phyloP scores from a whole-genome alignment of 2,797 vertebrate species.

The Gymnothorax reevesii region DNA sequence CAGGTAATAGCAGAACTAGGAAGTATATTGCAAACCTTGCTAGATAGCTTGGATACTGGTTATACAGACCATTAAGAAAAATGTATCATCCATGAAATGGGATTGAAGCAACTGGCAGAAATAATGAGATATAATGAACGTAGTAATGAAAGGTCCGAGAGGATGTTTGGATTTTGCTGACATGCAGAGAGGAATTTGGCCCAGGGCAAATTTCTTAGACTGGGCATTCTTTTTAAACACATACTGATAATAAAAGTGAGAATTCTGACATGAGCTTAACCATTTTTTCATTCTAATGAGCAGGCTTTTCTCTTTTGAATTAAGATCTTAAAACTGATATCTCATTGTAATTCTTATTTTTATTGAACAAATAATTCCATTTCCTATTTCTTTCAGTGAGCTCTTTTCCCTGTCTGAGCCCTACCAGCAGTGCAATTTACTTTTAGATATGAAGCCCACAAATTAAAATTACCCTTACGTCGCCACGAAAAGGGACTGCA shows the following conservation, averaged over 20 bases:
- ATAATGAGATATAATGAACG: background rate
- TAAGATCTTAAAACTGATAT: background rate
- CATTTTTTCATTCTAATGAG: constrained; percentile 9
- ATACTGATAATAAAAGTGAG: constrained; percentile 10
- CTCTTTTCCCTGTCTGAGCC: too few species aligned
- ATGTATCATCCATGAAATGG: background rate
- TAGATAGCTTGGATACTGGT: constrained; percentile 11
- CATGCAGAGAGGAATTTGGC: background rate
- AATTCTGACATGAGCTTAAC: constrained; percentile 9
- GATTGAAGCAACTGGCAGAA: constrained; percentile 5
- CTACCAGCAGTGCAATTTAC: too few species aligned
- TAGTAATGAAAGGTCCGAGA: background rate
- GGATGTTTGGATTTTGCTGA: background rate
- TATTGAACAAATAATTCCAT: background rate
- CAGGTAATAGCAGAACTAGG: background rate
- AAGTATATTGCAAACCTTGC: background rate
- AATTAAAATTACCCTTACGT: too few species aligned
- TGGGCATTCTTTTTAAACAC: constrained; percentile 23
- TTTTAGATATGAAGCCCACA: too few species aligned
- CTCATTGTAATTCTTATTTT: background rate
- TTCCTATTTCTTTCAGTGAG: background rate
- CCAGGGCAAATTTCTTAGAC: background rate
- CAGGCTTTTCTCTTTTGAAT: background rate
- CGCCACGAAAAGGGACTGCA: too few species aligned
- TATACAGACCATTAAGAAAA: background rate